phyloP scores from a whole-genome alignment of 2,888 invertebrate species.

The Drosophila peninsularis region DNA sequence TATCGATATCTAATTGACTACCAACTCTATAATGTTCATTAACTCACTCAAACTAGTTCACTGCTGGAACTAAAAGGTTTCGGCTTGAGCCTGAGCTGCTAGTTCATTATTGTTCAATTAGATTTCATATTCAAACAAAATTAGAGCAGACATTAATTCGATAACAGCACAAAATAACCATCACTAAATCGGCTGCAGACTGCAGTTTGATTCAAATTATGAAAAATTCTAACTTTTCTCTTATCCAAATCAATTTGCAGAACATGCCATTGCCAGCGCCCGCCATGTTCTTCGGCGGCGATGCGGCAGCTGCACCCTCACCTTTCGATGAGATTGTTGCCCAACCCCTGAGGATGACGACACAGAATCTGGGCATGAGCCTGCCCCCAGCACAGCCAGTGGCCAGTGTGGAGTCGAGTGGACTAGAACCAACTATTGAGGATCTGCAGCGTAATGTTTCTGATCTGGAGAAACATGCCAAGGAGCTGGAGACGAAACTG shows the following conservation, averaged over 20 bases:
- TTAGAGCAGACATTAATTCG: not conserved
- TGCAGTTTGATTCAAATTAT: not conserved
- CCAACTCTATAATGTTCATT: not conserved
- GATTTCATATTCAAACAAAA: not conserved
- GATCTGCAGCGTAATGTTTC: conserved; percentile 83
- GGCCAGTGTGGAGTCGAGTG: not conserved
- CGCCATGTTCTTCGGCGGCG: conserved; percentile 79
- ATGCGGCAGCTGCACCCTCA: conserved; percentile 65
- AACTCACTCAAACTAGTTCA: not conserved
- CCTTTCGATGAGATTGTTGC: conserved; percentile 83
- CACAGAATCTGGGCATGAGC: conserved; percentile 19
- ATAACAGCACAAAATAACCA: not conserved
- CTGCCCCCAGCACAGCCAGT: not conserved
- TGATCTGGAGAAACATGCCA: conserved; percentile 83
- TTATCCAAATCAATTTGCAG: conserved; percentile 3
- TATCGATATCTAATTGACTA: not conserved
- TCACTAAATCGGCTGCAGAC: no score
- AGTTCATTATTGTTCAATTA: not conserved
- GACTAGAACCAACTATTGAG: conserved; percentile 84
- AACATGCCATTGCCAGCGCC: conserved; percentile 60
- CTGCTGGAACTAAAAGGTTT: not conserved
- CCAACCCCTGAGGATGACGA: conserved; percentile 54
- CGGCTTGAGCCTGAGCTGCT: not conserved
- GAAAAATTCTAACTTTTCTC: not conserved
- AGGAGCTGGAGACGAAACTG: conserved; percentile 83